Evolutionary conservation across 2,888 invertebrate genomes (phyloP), one percentile per base, ranked within the genome.

Genomic region (Thereva nobilitata): DNA sequence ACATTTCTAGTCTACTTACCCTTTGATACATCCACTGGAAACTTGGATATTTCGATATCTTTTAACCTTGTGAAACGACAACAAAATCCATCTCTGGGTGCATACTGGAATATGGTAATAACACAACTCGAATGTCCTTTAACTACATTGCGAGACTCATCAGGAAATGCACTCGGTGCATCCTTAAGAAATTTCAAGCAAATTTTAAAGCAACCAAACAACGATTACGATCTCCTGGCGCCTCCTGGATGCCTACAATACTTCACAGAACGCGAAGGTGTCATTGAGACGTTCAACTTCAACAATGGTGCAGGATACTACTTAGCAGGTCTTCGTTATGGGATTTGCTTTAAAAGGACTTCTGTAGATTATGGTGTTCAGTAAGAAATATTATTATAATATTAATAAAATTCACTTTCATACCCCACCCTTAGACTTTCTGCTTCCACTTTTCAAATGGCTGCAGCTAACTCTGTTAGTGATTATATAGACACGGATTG

Each of bases 181-280:
- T 42, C 74, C 44, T 67, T 79, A 55, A 76, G 74, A 69, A 75
- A 78, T 69, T 67, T 78, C 49, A 75, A 75, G 34, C 72, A 69
- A 37, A 74, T 79, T 3, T 78, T 79, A 41, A 73, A 75, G 23
- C 59, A 75, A 0, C 75, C 74, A 6, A 75, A 74, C 41, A 75
- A 44, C 45, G 80, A 80, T 71, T 72, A 74, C 35, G 75, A 79
- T 8, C 67, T 76, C n/a, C 67, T 80, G 50, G 80, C 89, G 0
- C 89, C 89, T 0, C 82, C 83, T 0, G 89, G 89, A 47, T 89
- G 89, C 57, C 81, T 87, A 12, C 89, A 89, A 72, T 89, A 86
- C 79, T 87, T 83, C 75, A 86, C 86, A 0, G 86, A 86, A 55
- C 75, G 83, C 0, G 74, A 79, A 0, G 88, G 87, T 0, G 74